These are phyloP conservation scores for Drosophila nikananu DNA, from an alignment of 1,140 invertebrate species.

Conservation along the genomic window DNA sequence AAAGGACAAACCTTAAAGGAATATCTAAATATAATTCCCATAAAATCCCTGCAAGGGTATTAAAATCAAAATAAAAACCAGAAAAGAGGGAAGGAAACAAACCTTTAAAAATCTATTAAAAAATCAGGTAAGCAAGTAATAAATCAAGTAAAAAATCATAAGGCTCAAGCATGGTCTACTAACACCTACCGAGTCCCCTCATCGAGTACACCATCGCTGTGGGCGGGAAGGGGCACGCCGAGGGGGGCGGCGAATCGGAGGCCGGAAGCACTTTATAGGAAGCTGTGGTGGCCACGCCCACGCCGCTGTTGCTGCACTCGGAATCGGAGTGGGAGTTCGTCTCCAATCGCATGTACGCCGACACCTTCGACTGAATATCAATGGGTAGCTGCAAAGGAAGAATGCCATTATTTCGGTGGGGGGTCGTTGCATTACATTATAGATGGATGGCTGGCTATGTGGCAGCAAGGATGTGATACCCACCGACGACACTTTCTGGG, in stretches of 20 bases:
- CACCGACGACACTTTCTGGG: slow-evolving; percentile 96
- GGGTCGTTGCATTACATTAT: not conserved
- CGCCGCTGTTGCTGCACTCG: slow-evolving; percentile 82
- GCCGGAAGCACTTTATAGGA: slow-evolving; percentile 85
- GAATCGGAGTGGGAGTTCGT: slow-evolving; percentile 87
- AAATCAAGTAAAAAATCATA: slow-evolving; percentile 42
- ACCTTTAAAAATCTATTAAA: not conserved
- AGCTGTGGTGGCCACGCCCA: slow-evolving; percentile 80
- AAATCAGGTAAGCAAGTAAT: slow-evolving; percentile 11
- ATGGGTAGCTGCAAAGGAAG: slow-evolving; percentile 90
- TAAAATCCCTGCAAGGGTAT: not conserved
- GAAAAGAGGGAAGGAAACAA: not conserved
- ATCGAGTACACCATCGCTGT: slow-evolving; percentile 96
- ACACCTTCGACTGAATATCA: slow-evolving; percentile 95
- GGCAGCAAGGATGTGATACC: slow-evolving; percentile 82
- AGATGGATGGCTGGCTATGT: not conserved
- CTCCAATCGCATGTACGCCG: slow-evolving; percentile 90
- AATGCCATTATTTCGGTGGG: slow-evolving; percentile 7
- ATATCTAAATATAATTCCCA: too few species aligned
- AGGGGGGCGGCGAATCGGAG: slow-evolving; percentile 82
- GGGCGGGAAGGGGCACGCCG: slow-evolving; percentile 90
- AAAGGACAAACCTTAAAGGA: too few species aligned
- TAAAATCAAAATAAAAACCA: not conserved
- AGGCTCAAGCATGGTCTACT: slow-evolving; percentile 85
- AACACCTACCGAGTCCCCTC: slow-evolving; percentile 85